Evolutionary conservation across 2,797 vertebrate species (phyloP), one percentile per base, ranked within the genome.

Genomic region (Argentina silus): DNA sequence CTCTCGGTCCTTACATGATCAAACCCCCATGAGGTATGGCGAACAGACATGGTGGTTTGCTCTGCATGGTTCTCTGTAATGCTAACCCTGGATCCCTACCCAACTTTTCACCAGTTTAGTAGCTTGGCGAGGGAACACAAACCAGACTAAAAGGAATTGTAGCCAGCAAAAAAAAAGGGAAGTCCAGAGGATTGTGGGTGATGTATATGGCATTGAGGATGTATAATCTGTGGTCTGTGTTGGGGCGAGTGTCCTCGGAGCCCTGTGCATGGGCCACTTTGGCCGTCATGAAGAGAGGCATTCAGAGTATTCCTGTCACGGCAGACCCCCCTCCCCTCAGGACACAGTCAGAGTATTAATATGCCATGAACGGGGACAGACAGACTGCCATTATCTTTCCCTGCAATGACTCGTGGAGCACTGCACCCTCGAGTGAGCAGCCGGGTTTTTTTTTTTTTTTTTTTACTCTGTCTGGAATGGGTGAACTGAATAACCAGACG

Each of bases 311-410:
- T 84, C 78, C 87, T 85, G 85, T 81, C 80, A 83, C 77, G 74
- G 80, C 27, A 36, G 69, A 78, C 77, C 80, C 27, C 77, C 80
- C n/a, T n/a, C 69, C 69, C 53, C 76, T 69, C 71, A 83, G 83
- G 83, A 85, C 88, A 90, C 86, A 91, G 88, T 83, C 90, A 90
- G 89, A 79, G 89, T 92, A 90, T 93, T 93, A 94, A 93, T 93
- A 92, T 90, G 86, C 85, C 80, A 80, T 92, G 89, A 92, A 93
- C 93, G 85, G 83, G 90, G 79, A 90, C 84, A 82, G 88, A 92
- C 89, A 92, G 88, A 89, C 86, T 65, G 75, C 84, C 83, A 86
- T 93, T 93, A 90, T 93, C 87, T 84, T 69, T 78, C 53, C 2
- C 72, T 79, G 81, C 80, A 74, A 80, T 67, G 23, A 51, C 81